These are phyloP conservation scores for Furcifer pardalis DNA, from an alignment of 2,797 vertebrate genomes.

Conservation along the genomic window DNA sequence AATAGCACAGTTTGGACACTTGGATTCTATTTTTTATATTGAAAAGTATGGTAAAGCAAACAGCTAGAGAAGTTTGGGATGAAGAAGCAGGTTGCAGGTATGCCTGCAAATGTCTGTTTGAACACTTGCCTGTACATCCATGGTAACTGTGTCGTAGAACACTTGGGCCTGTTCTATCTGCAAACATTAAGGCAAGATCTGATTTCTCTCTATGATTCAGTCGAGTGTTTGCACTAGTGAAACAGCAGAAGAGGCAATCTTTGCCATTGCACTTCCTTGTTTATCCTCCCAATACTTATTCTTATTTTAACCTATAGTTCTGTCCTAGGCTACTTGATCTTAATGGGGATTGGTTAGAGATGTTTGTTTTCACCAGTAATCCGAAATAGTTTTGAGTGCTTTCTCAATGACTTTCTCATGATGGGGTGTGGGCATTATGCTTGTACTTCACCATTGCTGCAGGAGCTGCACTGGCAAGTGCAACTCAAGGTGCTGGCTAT, in stretches of 20 bases:
- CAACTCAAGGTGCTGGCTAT: no score
- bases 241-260: not conserved
- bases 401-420: conserved; percentile 14
- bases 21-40: no score
- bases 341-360: not conserved
- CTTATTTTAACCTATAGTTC: no score
- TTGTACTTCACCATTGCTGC: no score
- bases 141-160: not conserved
- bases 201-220: not conserved
- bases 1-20: no score
- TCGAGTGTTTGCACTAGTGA: not conserved
- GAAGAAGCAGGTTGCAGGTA: not conserved
- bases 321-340: not conserved
- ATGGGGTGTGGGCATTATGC: no score
- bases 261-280: not conserved
- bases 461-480: no score
- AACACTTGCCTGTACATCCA: not conserved
- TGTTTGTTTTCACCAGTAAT: not conserved
- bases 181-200: not conserved
- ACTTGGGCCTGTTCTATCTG: not conserved
- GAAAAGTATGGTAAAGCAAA: not conserved
- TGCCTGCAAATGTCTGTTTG: not conserved
- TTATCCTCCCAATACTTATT: not conserved
- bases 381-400: not conserved
- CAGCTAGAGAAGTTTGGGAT: not conserved